Base-by-base conservation (phyloP, 2,888 invertebrate species). In the Diaperis boleti region DNA sequence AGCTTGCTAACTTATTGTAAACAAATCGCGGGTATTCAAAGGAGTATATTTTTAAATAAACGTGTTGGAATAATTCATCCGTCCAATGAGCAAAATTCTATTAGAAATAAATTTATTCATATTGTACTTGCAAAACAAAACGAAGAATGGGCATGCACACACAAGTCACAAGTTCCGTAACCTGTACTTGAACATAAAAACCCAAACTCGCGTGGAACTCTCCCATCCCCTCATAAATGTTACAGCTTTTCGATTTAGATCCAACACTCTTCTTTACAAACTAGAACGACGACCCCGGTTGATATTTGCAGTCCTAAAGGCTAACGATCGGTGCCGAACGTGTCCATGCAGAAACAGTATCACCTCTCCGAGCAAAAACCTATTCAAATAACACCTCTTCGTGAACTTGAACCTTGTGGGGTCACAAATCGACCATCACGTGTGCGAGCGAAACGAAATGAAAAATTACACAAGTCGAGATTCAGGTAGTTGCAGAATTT, bases 231-330 rank as follows among this genome's bases (percentile, higher is more conserved):
- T n/a, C 26, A 26, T 26, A 26, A 26, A 26, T 26, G 6, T 26
- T 26, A 8, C 6, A 26, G n/a, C 26, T 8, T 26, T 26, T 26
- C n/a, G 6, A 8, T 26, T n/a, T 26, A 6, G 26, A n/a, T 26
- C 26, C 1, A 26, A 26, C 5, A 37, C 37, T 14, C 14, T 17
- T 31, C 39, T 5, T 35, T 17, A 14, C 20, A 44, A 62, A 62
- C 49, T 62, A 18, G 62, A 62, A 49, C 62, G 56, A 62, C 62
- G 62, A 62, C 62, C 62, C 49, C 47, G 41, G 13, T 56, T 62
- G 62, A 62, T 62, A 62, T 62, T 62, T 62, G n/a, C n/a, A n/a
- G 39, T 47, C 54, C 41, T 31, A 47, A 59, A 55, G 62, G 61
- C 61, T 55, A 55, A 61, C 47, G 61, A 54, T 61, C 61, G 42